phyloP scores from a whole-genome alignment of 2,113 vertebrate species.

The Polypterus bichir region DNA sequence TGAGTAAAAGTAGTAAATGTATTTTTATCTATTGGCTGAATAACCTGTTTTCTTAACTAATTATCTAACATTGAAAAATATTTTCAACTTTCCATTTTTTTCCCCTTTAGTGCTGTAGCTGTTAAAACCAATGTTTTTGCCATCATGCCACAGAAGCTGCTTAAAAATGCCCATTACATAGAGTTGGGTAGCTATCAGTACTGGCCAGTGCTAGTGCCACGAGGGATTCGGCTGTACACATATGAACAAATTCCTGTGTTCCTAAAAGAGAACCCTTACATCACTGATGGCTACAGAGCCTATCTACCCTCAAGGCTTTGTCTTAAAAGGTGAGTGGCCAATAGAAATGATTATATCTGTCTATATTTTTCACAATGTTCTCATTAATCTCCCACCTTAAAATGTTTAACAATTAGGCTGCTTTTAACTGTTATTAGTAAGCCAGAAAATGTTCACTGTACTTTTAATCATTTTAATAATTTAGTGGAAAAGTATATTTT shows the following conservation, averaged over 20 bases:
- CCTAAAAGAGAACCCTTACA: slow-evolving; percentile 85
- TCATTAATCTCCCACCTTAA: too few relatives aligned
- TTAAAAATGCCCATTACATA: slow-evolving; percentile 76
- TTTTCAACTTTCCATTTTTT: not conserved
- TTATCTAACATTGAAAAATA: not conserved
- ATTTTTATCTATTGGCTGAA: too few relatives aligned
- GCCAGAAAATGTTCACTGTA: too few relatives aligned
- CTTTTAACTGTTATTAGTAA: too few relatives aligned
- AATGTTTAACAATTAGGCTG: too few relatives aligned
- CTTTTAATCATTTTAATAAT: not conserved
- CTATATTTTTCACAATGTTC: too few relatives aligned
- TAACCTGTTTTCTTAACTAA: too few relatives aligned
- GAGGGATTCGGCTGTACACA: slow-evolving; percentile 81
- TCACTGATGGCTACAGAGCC: slow-evolving; percentile 90
- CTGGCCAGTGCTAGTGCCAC: slow-evolving; percentile 82
- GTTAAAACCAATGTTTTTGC: slow-evolving; percentile 11
- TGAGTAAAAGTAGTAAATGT: too few relatives aligned
- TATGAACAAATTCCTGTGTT: slow-evolving; percentile 85
- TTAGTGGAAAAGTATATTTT: not conserved
- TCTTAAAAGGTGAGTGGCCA: slow-evolving; percentile 65
- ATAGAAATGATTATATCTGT: too few relatives aligned
- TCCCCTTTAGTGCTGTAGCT: not conserved
- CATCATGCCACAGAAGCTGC: slow-evolving; percentile 76
- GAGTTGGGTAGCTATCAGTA: slow-evolving; percentile 88
- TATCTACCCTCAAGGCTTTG: slow-evolving; percentile 82